Evolutionary conservation across 2,888 invertebrate genomes (phyloP).

Genomic region (Homarus gammarus): DNA sequence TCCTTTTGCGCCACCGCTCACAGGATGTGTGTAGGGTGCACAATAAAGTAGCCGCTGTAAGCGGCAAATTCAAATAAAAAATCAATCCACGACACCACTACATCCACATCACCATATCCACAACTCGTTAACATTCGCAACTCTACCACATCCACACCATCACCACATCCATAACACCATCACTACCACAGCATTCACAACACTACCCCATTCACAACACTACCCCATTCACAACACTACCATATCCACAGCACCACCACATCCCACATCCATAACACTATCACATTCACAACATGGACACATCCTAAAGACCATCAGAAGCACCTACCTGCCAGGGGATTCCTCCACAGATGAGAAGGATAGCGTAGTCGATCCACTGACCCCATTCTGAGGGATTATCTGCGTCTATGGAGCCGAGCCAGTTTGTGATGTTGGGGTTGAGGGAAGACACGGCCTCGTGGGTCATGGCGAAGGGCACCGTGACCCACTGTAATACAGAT

Average conservation of each 20-base stretch:
- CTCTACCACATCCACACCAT: not conserved
- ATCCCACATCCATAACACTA: not conserved
- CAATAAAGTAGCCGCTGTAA: too few species aligned
- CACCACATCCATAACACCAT: not conserved
- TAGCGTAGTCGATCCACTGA: conserved; percentile 91
- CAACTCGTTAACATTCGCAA: not conserved
- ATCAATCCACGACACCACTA: too few species aligned
- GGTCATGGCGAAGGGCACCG: conserved; percentile 96
- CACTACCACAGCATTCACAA: not conserved
- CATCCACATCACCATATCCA: too few species aligned
- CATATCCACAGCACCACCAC: not conserved
- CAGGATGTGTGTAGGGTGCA: too few species aligned
- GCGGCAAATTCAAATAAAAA: too few species aligned
- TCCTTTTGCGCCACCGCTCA: too few species aligned
- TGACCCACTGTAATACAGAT: conserved; percentile 87
- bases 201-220: not conserved
- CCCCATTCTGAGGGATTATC: conserved; percentile 82
- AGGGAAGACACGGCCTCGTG: conserved; percentile 88
- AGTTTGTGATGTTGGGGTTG: conserved; percentile 87
- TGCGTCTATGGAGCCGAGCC: conserved; percentile 87
- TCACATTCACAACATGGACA: not conserved
- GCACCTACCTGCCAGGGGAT: conserved; percentile 94
- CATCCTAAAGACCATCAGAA: not conserved
- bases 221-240: not conserved
- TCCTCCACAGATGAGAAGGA: conserved; percentile 96